phyloP scores from a whole-genome alignment of 2,113 vertebrate genomes.

The Burhinus oedicnemus region DNA sequence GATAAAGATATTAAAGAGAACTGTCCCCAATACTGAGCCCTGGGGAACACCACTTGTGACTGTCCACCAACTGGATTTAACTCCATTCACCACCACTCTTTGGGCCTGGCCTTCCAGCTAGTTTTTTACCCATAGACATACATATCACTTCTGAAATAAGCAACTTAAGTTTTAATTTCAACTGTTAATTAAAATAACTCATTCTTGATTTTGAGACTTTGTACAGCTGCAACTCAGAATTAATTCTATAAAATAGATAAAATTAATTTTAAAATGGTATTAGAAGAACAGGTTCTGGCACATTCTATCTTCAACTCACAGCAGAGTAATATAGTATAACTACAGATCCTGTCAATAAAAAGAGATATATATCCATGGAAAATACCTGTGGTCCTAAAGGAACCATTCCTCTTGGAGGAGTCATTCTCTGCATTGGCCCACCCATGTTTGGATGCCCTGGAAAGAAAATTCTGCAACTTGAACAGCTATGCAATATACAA shows the following conservation, averaged over 20 bases:
- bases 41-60: no score
- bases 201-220: background rate
- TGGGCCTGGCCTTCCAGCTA: no score
- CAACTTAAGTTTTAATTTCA: background rate
- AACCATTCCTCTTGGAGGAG: constrained; percentile 91
- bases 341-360: background rate
- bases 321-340: background rate
- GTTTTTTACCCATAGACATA: no score
- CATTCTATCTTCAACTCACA: background rate
- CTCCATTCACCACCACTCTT: no score
- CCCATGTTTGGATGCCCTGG: constrained; percentile 92
- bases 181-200: background rate
- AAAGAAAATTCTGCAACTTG: background rate
- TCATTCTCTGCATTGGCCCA: constrained; percentile 95
- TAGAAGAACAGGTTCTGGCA: background rate
- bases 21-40: no score
- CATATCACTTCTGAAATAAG: background rate
- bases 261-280: background rate
- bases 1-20: no score
- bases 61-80: no score
- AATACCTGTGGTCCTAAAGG: constrained; percentile 90
- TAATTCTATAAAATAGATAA: background rate
- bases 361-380: background rate
- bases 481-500: background rate
- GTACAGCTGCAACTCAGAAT: background rate